Evolutionary conservation across 2,888 invertebrate genomes (phyloP), one percentile per base, ranked within the genome.

Genomic region (Acanthacorydalis orientalis): DNA sequence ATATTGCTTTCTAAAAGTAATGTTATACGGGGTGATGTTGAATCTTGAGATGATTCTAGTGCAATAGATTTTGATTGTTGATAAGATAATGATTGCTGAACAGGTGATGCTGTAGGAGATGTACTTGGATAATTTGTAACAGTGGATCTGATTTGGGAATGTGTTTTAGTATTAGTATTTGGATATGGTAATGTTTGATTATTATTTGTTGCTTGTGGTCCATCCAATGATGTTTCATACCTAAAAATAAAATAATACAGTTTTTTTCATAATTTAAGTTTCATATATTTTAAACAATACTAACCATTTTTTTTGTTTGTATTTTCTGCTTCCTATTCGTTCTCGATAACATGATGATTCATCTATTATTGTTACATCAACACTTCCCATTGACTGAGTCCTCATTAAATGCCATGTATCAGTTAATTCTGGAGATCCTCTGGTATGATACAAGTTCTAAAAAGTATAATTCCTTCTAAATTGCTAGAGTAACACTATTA

Each of bases 321-420:
- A 59, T 53, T 63, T 65, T 43, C 62, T 51, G 14, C 57, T 53
- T 7, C 54, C 56, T 32, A 57, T 55, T 49, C 23, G 33, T 7
- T 47, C 43, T 3, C 47, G 34, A 33, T 35, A 47, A 15, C 31
- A 23, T n/a, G 31, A 37, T 23, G 39, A 43, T 33, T 47, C 41
- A 47, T 66, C 65, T 15, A 61, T 53, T n/a, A 62, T 64, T 54
- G 64, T 62, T 31, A 59, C 64, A 9, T 68, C 75, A 7, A 76
- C 75, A 56, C 74, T 76, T 2, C 75, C 75, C 23, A 77, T 57
- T 1, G 75, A 75, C 51, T 76, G 76, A 1, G 76, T 75, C 44
- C 75, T 64, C 45, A 73, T 64, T 16, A 76, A 59, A 48, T 64
- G 64, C 41, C 64, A 58, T 48, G 59, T 60, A 52, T 65, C 64